phyloP scores from a whole-genome alignment of 2,797 vertebrate genomes.

The Eurystomus glaucurus region DNA sequence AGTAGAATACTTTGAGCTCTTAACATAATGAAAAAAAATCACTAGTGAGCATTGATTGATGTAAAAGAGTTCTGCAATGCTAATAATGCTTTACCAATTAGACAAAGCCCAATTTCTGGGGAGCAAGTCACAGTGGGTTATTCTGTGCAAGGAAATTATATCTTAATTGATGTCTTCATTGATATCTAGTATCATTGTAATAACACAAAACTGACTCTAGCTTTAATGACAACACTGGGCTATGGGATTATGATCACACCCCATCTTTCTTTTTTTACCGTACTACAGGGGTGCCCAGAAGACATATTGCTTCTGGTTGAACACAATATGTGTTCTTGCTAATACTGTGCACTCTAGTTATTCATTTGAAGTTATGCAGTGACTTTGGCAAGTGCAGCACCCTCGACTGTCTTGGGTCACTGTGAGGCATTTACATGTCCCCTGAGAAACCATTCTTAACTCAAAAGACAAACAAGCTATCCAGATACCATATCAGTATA shows the following conservation, averaged over 20 bases:
- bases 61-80: neutral
- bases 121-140: neutral
- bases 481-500: neutral
- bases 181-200: neutral
- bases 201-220: neutral
- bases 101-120: neutral
- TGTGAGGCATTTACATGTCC: neutral
- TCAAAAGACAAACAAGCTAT: neutral
- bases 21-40: conserved; percentile 43
- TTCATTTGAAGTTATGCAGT: neutral
- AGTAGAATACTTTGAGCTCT: conserved; percentile 16
- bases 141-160: neutral
- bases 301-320: neutral
- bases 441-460: neutral
- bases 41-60: neutral
- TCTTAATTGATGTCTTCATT: neutral
- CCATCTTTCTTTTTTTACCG: neutral
- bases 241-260: fast-evolving
- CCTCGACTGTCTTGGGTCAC: fast-evolving
- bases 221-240: neutral
- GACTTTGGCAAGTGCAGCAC: neutral
- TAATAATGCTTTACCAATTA: neutral
- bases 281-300: neutral
- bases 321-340: neutral
- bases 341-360: neutral